Evolutionary conservation across 2,113 vertebrate genomes (phyloP).

Genomic region (Castor canadensis): DNA sequence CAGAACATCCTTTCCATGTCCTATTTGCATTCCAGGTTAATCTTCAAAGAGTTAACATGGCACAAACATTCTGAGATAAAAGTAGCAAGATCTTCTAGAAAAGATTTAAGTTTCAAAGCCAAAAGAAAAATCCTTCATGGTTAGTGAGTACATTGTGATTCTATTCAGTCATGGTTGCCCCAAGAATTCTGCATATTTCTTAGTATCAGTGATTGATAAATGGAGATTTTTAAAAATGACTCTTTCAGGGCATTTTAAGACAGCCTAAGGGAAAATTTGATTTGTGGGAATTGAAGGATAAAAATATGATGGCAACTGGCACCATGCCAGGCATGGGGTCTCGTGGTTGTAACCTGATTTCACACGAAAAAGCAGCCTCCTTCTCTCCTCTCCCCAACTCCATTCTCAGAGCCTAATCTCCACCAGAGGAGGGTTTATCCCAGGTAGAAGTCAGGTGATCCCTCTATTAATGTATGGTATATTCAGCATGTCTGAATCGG

Average conservation of each 20-base stretch:
- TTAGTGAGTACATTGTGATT: neutral
- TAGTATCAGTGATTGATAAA: neutral
- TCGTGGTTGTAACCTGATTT: neutral
- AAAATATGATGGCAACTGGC: neutral
- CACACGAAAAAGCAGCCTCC: neutral
- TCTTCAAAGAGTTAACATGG: slow-evolving; percentile 61
- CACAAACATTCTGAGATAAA: slow-evolving; percentile 67
- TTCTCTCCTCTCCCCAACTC: neutral
- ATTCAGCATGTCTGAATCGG: neutral
- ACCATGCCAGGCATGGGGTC: neutral
- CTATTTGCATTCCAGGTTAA: slow-evolving; percentile 67
- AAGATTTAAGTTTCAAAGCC: slow-evolving; percentile 19
- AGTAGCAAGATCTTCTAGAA: slow-evolving; percentile 61
- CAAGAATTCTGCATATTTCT: neutral
- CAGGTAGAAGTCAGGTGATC: neutral
- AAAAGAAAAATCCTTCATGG: slow-evolving; percentile 14
- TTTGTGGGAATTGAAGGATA: slow-evolving; percentile 10
- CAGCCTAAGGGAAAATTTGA: neutral
- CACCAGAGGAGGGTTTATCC: neutral
- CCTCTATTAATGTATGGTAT: neutral
- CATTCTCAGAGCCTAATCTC: neutral
- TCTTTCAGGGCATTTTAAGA: neutral
- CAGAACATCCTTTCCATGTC: neutral
- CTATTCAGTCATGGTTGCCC: neutral
- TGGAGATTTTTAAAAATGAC: neutral